Evolutionary conservation across 2,113 vertebrate species (phyloP).

Genomic region (Corapipo altera): DNA sequence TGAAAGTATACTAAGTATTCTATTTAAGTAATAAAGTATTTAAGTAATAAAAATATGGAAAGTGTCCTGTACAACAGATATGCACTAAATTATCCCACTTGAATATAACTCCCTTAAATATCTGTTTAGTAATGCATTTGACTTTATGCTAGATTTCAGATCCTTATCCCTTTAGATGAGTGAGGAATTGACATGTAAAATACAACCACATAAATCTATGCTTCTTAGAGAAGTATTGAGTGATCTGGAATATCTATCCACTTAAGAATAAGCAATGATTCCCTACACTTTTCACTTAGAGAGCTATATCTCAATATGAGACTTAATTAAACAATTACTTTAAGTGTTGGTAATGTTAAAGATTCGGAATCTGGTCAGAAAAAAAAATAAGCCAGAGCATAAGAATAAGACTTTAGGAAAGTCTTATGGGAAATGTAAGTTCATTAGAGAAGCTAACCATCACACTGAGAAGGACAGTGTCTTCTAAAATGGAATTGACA

Average conservation of each 20-base stretch:
- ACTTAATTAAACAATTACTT: neutral
- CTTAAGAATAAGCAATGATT: neutral
- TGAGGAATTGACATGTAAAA: neutral
- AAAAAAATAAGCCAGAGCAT: neutral
- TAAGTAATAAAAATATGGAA: constrained; percentile 6
- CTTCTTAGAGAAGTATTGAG: neutral
- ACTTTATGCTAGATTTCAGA: neutral
- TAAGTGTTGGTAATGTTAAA: neutral
- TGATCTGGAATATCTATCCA: neutral
- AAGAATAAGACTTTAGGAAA: neutral
- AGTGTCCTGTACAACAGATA: neutral
- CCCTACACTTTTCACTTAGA: neutral
- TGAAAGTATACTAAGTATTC: neutral
- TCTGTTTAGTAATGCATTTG: neutral
- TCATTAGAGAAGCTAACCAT: neutral
- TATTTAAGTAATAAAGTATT: neutral
- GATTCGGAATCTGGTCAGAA: neutral
- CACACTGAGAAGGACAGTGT: neutral
- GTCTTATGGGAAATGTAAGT: neutral
- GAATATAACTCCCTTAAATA: neutral
- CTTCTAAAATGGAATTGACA: constrained; percentile 21
- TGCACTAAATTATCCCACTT: neutral
- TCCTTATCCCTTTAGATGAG: neutral
- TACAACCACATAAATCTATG: neutral
- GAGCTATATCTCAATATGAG: neutral